A percentile compares a stretch with the other conserved stretches of the same genome.
phyloP scores from a whole-genome alignment of 2,888 invertebrate genomes.

The Macroteleia sp. region DNA sequence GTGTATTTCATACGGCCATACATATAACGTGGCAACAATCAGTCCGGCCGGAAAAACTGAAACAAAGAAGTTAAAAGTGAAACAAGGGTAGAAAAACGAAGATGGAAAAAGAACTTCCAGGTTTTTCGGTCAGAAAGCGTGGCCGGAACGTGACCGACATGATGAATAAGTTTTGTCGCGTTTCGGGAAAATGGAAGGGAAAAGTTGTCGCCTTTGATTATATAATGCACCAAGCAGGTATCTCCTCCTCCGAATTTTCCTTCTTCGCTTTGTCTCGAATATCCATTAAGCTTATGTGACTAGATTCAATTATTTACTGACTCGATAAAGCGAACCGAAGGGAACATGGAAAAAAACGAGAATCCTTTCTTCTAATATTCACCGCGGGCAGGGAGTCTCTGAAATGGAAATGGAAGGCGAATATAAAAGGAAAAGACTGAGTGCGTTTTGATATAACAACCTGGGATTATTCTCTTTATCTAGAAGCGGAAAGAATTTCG shows the following conservation, averaged over 20 bases:
- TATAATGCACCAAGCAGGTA: conserved; percentile 62
- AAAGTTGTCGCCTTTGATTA: conserved; percentile 61
- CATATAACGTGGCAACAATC: conserved; percentile 8
- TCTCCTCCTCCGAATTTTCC: conserved; percentile 53
- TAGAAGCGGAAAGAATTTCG: conserved; percentile 20
- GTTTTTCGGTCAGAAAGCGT: conserved; percentile 75
- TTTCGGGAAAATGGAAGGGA: conserved; percentile 37
- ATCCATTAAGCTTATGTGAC: conserved; percentile 59
- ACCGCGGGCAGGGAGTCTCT: conserved; percentile 34
- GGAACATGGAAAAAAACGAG: conserved; percentile 3
- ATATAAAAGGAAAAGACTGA: conserved; percentile 40
- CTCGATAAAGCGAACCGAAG: conserved; percentile 39
- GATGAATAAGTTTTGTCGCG: conserved; percentile 12
- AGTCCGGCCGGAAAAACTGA: conserved; percentile 9
- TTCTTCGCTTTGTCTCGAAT: conserved; percentile 46
- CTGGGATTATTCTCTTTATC: conserved; percentile 48
- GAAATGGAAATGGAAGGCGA: conserved; percentile 41
- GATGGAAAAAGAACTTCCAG: conserved; percentile 12
- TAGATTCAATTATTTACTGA: conserved; percentile 58
- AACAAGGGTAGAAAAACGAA: conserved; percentile 14
- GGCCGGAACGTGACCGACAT: conserved; percentile 77
- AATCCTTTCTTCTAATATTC: conserved; percentile 55
- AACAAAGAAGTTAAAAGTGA: conserved; percentile 8
- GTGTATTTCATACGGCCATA: too few relatives aligned
- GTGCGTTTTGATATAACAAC: conserved; percentile 43